These are phyloP conservation scores for Xestia ashworthii DNA, from an alignment of 2,888 invertebrate species.

Conservation along the genomic window DNA sequence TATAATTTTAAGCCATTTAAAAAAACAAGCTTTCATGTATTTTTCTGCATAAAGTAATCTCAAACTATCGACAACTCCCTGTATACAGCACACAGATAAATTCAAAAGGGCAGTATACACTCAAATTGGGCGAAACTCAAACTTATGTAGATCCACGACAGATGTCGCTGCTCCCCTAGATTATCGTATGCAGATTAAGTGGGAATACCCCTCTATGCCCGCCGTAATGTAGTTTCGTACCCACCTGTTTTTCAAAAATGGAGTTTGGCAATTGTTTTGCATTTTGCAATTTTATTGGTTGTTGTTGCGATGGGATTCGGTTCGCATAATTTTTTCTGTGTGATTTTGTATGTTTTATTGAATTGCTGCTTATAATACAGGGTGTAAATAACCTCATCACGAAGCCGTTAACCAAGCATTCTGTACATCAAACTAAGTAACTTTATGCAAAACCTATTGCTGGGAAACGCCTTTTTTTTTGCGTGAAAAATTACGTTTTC, in stretches of 20 bases:
- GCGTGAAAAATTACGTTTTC: too few relatives aligned
- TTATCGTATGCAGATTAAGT: constrained; percentile 89
- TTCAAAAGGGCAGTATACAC: constrained; percentile 81
- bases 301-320: constrained; percentile 7
- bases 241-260: constrained; percentile 74
- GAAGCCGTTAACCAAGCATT: too few relatives aligned
- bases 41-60: not conserved
- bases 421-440: too few relatives aligned
- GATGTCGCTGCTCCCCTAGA: constrained; percentile 84
- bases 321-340: constrained; percentile 5
- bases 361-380: not conserved
- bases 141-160: constrained; percentile 87
- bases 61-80: constrained; percentile 58
- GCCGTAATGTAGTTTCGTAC: constrained; percentile 73
- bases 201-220: constrained; percentile 76
- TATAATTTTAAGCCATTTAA: not conserved
- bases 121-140: constrained; percentile 86
- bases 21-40: not conserved
- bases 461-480: too few relatives aligned
- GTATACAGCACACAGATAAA: constrained; percentile 76
- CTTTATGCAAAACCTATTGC: too few relatives aligned
- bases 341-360: not conserved
- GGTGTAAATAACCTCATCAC: too few relatives aligned
- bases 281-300: constrained; percentile 23
- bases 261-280: constrained; percentile 51